Evolutionary conservation across 1,140 invertebrate species (phyloP).

Genomic region (Zophobas atratus): DNA sequence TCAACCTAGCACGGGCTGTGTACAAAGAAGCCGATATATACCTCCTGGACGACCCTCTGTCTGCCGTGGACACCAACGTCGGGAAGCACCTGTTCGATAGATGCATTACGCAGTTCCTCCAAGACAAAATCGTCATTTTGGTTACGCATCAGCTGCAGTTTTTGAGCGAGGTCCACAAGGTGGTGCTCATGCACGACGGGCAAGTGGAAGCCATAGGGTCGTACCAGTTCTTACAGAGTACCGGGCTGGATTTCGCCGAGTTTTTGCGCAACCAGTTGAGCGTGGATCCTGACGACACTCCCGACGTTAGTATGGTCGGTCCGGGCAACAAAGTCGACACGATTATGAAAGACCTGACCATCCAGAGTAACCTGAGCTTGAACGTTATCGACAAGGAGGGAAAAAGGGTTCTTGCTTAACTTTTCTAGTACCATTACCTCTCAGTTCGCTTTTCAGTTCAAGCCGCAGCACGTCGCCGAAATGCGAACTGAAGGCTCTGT

Average conservation of each 20-base stretch:
- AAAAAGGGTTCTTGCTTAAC: constrained; percentile 48
- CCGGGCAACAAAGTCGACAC: constrained; percentile 54
- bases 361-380: constrained; percentile 52
- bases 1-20: constrained; percentile 87
- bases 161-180: constrained; percentile 80
- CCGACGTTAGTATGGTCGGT: background rate
- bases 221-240: constrained; percentile 65
- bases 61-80: constrained; percentile 86
- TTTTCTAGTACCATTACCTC: background rate
- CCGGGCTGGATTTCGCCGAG: constrained; percentile 69
- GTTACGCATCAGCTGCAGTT: constrained; percentile 91
- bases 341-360: constrained; percentile 51
- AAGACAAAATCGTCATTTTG: constrained; percentile 79
- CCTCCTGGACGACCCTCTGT: constrained; percentile 85
- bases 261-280: constrained; percentile 68
- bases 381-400: constrained; percentile 58
- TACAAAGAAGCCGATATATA: constrained; percentile 85
- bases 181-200: constrained; percentile 76
- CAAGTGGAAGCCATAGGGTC: constrained; percentile 67
- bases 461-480: constrained; percentile 58
- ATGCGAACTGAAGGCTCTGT: constrained; percentile 70
- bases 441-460: constrained; percentile 36
- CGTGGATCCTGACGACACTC: constrained; percentile 57
- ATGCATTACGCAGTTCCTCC: constrained; percentile 78
- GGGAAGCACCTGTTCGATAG: constrained; percentile 84